These are phyloP conservation scores for Furcula furcula DNA, from an alignment of 2,888 invertebrate species.

Conservation along the genomic window DNA sequence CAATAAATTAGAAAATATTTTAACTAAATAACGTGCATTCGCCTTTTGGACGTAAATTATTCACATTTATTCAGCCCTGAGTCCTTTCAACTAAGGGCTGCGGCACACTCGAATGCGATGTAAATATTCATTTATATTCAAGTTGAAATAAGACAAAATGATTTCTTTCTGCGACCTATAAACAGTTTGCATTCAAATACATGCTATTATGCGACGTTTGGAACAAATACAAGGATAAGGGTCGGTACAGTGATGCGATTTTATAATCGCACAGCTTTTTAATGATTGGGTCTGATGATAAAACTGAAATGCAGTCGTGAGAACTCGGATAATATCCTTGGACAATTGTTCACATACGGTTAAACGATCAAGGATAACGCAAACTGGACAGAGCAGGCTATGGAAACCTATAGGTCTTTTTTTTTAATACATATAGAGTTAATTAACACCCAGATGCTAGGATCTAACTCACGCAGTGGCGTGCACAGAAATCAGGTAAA, in stretches of 20 bases:
- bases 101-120: constrained; percentile 8
- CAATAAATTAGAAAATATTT: no score
- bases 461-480: no score
- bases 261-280: constrained; percentile 1
- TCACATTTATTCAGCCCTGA: constrained; percentile 4
- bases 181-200: constrained; percentile 25
- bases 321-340: no score
- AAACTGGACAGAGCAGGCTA: no score
- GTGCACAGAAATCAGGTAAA: no score
- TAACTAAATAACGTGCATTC: background rate
- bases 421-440: no score
- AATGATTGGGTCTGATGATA: no score
- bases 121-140: constrained; percentile 20
- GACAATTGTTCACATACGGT: no score
- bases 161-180: constrained; percentile 18
- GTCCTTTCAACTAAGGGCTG: constrained; percentile 9
- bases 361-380: no score
- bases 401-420: no score
- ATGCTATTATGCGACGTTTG: constrained; percentile 13
- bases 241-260: background rate
- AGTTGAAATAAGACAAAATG: constrained; percentile 23
- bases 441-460: no score
- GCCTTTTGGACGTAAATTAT: constrained; percentile 6
- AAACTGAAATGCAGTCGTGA: no score
- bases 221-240: constrained; percentile 7